Base-by-base conservation (phyloP, 2,797 vertebrate species). In the Crossoptilon crossoptilon region DNA sequence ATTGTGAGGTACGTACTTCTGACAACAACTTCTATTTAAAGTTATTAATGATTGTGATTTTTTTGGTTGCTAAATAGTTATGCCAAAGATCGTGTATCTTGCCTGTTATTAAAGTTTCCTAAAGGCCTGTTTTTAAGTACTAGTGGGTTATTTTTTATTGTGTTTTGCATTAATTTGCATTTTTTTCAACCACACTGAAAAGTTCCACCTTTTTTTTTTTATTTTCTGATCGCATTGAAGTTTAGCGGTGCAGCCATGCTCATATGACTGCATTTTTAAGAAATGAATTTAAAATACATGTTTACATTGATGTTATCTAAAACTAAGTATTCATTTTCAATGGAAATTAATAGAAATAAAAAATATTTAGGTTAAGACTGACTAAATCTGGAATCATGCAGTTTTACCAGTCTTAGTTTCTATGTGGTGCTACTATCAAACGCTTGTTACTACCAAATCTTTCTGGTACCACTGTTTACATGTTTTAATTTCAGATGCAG, bases 401-500 rank as follows among this genome's bases (percentile, higher is more conserved):
- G 5, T 86, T 91, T 84, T 53, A 35, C 11, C 23, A 48, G 14
- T 73, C 5, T 85, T 59, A 41, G 14, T 2, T 85, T 93, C 81
- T 43, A 33, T 4, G 0, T 62, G 11, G 87, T 73, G 21, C 55
- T 76, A 79, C 84, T 58, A 33, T 33, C 55, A 33, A 58, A 35
- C 77, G 22, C 37, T 2, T 55, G 6, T 79, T 81, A 46, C 21
- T 81, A 24, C 79, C 31, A 79, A 51, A 48, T 70, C 37, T 92
- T 71, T 66, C 69, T 81, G 91, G 14, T 89, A 16, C 72, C 14
- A n/a, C 76, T 93, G 76, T 87, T 80, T 90, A 17, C 16, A 19
- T 87, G 69, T 88, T 80, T 67, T 82, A 69, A 51, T 92, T 90
- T 85, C 89, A 62, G 62, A 56, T 91, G 80, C 58, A 93, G 76